Evolutionary conservation across 2,888 invertebrate species (phyloP), one percentile per base, ranked within the genome.

Genomic region (Andrena praecox): DNA sequence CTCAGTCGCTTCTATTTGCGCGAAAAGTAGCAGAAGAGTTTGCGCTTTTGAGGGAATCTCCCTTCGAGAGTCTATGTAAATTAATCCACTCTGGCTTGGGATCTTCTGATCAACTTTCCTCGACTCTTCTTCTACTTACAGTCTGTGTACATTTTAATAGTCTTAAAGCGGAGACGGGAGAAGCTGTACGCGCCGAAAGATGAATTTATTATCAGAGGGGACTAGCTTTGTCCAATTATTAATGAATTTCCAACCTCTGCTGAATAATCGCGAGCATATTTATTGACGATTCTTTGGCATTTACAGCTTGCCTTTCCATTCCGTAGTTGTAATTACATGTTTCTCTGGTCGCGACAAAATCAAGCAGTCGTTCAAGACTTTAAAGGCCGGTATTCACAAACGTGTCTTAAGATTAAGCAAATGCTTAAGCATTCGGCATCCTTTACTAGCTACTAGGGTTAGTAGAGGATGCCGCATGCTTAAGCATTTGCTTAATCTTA

Each of bases 51-150:
- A 20, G 33, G 10, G 24, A 48, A 48, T 60, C 29, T 24, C 0
- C 20, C 8, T 72, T 35, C 8, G 10, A 35, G 33, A 54, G 8
- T 24, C 7, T 29, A 1, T 27, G 16, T n/a, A 42, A 42, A 31
- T 27, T 56, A 42, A 27, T 59, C 42, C 12, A 3, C 16, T 2
- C 29, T 16, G 12, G 20, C 4, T 56, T 5, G 16, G 42, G 42
- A 42, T 42, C 16, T 16, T 42, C 42, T 16, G 42, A 42, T 42
- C 42, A 42, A 42, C 16, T 5, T 1, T 42, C 35, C 6, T 16
- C 27, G 35, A 64, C 74, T 83, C 74, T 74, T 83, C 77, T 77
- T 77, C 33, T 70, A 67, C 70, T 70, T 70, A 2, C 50, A 12
- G 31, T 16, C 42, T 42, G 16, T 69, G 70, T 74, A 71, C 50